Conservation (phyloP, 2,113 vertebrate species). For the Leucosticte australis region DNA sequence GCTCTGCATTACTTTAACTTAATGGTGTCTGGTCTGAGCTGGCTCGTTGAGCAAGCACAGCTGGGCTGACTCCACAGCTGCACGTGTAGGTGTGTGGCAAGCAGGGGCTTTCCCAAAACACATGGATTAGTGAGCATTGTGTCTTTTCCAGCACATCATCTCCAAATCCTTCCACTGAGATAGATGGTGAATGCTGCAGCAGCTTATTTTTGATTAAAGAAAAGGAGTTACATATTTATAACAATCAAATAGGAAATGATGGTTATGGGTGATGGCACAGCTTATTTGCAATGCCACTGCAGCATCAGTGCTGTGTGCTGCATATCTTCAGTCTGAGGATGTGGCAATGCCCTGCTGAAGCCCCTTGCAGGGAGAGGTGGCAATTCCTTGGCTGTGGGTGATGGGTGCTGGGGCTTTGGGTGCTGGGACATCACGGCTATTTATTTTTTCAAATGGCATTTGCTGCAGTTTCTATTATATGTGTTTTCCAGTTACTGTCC, state of each 20-base stretch:
- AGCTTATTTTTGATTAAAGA: neutral
- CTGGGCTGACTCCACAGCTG: neutral
- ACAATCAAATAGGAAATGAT: neutral
- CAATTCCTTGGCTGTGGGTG: neutral
- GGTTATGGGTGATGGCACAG: neutral
- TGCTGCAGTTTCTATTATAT: neutral
- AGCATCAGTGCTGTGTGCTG: neutral
- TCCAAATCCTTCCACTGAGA: neutral
- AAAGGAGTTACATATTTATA: neutral
- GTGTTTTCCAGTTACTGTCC: neutral
- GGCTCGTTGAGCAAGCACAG: neutral
- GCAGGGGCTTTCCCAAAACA: neutral
- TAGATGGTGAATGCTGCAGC: neutral
- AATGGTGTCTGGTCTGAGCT: accelerated
- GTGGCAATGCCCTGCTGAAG: neutral
- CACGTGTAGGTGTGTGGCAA: accelerated
- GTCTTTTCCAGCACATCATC: neutral
- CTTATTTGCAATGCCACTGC: neutral
- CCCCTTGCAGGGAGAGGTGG: neutral
- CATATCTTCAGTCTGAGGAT: neutral
- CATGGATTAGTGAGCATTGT: neutral
- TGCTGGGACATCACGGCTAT: neutral
- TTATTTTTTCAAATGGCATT: neutral
- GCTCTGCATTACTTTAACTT: neutral
- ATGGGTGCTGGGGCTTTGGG: neutral